Evolutionary conservation across 2,888 invertebrate genomes (phyloP).

Genomic region (Cepaea hortensis): DNA sequence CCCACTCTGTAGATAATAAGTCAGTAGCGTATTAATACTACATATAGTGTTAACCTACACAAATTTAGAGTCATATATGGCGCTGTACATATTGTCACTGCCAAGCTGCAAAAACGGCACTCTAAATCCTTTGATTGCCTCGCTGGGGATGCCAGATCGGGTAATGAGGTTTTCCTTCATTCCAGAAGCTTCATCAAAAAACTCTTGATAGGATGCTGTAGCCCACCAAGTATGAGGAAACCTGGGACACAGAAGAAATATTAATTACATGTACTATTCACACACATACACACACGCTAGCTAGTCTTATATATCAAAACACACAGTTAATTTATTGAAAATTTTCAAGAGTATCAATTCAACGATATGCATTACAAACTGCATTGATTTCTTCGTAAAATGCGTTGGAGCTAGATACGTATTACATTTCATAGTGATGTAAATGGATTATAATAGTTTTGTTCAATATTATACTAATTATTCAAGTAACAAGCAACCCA

Average conservation of each 20-base stretch:
- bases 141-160: slow-evolving; percentile 86
- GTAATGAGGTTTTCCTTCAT: slow-evolving; percentile 89
- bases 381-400: no score
- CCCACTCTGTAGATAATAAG: no score
- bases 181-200: slow-evolving; percentile 94
- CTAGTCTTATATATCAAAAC: neutral
- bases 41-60: slow-evolving; percentile 21
- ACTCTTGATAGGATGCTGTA: slow-evolving; percentile 91
- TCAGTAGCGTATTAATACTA: no score
- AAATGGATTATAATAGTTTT: no score
- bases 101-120: slow-evolving; percentile 83
- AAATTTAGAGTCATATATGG: slow-evolving; percentile 51
- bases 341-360: neutral
- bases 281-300: neutral
- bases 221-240: slow-evolving; percentile 82
- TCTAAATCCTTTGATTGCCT: slow-evolving; percentile 91
- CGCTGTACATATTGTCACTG: slow-evolving; percentile 53
- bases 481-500: no score
- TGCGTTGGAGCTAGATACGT: no score
- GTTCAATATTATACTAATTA: no score
- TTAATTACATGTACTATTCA: neutral
- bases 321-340: neutral
- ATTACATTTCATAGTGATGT: no score
- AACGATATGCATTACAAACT: no score
- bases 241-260: slow-evolving; percentile 20